Evolutionary conservation across 2,888 invertebrate species (phyloP).

Genomic region (Zhengitettix transpicula): DNA sequence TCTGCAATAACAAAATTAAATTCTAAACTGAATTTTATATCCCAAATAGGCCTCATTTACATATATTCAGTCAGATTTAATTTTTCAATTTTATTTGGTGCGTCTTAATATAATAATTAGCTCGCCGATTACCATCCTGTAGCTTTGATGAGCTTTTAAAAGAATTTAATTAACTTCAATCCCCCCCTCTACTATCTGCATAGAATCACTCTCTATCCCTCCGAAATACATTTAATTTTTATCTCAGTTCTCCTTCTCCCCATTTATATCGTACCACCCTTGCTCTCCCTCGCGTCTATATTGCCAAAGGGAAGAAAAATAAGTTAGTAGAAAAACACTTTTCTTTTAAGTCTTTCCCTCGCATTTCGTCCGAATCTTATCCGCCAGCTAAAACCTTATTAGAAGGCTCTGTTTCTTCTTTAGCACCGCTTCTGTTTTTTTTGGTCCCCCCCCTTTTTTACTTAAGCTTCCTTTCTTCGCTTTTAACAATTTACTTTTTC

Average conservation of each 20-base stretch:
- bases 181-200: neutral
- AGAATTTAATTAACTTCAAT: neutral
- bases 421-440: too few relatives aligned
- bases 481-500: too few relatives aligned
- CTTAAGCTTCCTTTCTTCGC: too few relatives aligned
- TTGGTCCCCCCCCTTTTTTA: too few relatives aligned
- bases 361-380: too few relatives aligned
- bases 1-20: too few relatives aligned
- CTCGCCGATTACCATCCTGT: neutral
- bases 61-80: too few relatives aligned
- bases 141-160: neutral
- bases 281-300: neutral
- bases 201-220: neutral
- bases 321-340: neutral
- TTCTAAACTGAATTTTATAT: too few relatives aligned
- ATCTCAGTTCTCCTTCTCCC: neutral
- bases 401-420: neutral
- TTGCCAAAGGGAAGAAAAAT: neutral
- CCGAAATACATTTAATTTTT: neutral
- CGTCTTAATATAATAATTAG: neutral
- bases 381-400: neutral
- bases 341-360: neutral
- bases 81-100: too few relatives aligned
- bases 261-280: neutral
- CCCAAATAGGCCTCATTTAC: too few relatives aligned